Conservation (phyloP, 2,797 vertebrate species). For the Streptopelia turtur region DNA sequence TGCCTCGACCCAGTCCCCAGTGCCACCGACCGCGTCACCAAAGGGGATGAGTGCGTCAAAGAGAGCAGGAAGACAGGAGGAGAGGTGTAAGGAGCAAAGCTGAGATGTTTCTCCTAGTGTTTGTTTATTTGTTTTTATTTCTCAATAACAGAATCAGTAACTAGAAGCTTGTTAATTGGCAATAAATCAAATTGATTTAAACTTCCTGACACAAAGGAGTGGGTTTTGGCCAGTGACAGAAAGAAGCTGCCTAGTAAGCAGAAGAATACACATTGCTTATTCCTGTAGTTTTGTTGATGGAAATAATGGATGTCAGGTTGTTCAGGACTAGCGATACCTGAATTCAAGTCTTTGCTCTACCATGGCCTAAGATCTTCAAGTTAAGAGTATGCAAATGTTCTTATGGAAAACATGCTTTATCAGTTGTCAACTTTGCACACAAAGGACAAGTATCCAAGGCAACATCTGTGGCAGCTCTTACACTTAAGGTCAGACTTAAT, state of each 20-base stretch:
- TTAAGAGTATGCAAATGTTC: neutral
- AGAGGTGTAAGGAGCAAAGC: neutral
- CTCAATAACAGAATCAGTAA: neutral
- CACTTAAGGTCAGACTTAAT: neutral
- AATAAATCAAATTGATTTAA: neutral
- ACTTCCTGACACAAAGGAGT: neutral
- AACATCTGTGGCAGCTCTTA: neutral
- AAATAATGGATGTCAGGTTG: neutral
- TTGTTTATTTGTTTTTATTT: neutral
- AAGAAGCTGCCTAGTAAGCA: neutral
- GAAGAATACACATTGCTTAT: neutral
- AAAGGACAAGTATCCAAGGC: neutral
- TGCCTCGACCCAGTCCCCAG: neutral
- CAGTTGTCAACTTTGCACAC: neutral
- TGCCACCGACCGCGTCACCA: fast-evolving
- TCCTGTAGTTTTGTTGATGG: neutral
- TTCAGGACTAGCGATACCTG: neutral
- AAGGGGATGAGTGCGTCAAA: neutral
- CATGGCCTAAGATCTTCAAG: neutral
- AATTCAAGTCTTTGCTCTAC: neutral
- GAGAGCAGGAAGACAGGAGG: neutral
- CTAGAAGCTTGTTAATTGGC: neutral
- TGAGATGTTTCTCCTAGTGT: neutral
- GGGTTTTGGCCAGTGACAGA: neutral
- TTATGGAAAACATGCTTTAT: neutral